These are phyloP conservation scores for Homarus gammarus DNA, from an alignment of 2,888 invertebrate genomes.

Conservation along the genomic window DNA sequence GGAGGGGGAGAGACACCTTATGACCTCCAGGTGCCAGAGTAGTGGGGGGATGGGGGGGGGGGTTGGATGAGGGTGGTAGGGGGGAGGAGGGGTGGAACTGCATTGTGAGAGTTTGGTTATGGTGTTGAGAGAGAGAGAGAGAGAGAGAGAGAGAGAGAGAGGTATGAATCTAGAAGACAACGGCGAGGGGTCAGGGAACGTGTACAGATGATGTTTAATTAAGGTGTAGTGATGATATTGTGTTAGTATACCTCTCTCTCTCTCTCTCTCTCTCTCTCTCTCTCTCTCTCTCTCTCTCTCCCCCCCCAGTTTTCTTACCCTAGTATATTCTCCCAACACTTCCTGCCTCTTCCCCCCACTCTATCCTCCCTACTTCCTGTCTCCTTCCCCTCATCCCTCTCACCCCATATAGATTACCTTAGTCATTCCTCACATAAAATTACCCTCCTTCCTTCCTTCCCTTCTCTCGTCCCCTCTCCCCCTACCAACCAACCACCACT, in stretches of 20 bases:
- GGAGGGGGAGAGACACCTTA: too few species aligned
- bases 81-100: slow-evolving; percentile 1
- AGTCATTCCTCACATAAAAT: background rate
- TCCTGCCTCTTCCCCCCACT: too few species aligned
- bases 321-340: too few species aligned
- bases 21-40: too few species aligned
- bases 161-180: background rate
- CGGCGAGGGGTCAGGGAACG: background rate
- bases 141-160: background rate
- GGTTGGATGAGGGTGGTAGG: slow-evolving; percentile 18
- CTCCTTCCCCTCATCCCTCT: background rate
- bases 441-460: slow-evolving; percentile 26
- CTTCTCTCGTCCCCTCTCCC: slow-evolving; percentile 39
- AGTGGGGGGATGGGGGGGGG: too few species aligned
- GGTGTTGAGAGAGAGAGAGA: slow-evolving; percentile 5
- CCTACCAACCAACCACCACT: too few species aligned
- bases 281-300: background rate
- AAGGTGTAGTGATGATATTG: too few species aligned
- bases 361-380: too few species aligned
- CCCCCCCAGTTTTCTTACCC: too few species aligned
- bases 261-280: background rate
- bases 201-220: too few species aligned
- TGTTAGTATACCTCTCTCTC: too few species aligned
- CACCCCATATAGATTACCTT: slow-evolving; percentile 9
- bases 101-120: too few species aligned